Conservation (phyloP, 1,140 invertebrate species). For the Euborellia annulipes region DNA sequence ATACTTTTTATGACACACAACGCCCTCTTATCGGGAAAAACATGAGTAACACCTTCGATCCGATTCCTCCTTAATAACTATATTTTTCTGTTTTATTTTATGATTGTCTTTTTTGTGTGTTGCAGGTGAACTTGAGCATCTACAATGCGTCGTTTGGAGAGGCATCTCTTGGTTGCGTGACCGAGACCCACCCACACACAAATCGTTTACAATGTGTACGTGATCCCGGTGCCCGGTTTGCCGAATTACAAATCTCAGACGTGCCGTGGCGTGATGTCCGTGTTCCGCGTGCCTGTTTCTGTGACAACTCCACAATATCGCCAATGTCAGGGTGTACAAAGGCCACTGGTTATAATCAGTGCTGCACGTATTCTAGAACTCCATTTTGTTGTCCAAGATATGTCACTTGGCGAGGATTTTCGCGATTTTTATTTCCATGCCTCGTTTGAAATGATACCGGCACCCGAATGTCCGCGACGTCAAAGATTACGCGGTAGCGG, state of each 20-base stretch:
- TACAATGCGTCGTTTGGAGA: constrained; percentile 55
- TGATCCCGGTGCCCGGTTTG: constrained; percentile 30
- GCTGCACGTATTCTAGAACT: constrained; percentile 43
- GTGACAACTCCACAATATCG: constrained; percentile 43
- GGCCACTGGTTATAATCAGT: constrained; percentile 38
- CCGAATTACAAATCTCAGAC: constrained; percentile 42
- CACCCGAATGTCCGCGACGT: constrained; percentile 43
- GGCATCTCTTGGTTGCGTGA: constrained; percentile 37
- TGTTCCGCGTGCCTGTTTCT: constrained; percentile 47
- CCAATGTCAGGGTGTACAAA: constrained; percentile 1
- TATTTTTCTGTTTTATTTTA: too few species aligned
- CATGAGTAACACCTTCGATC: too few species aligned
- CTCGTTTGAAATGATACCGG: constrained; percentile 44
- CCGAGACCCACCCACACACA: constrained; percentile 52
- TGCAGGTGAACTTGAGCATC: constrained; percentile 37
- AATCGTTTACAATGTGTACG: constrained; percentile 38
- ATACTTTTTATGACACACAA: too few species aligned
- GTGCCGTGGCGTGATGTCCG: constrained; percentile 45
- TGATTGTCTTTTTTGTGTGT: constrained; percentile 5
- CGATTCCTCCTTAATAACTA: too few species aligned
- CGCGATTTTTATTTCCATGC: constrained; percentile 49
- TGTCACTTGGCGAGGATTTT: constrained; percentile 53
- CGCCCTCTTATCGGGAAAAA: too few species aligned
- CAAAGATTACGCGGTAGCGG: constrained; percentile 44
- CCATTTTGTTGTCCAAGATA: constrained; percentile 40